phyloP scores from a whole-genome alignment of 2,888 invertebrate genomes.

The Pyrocoelia pectoralis region DNA sequence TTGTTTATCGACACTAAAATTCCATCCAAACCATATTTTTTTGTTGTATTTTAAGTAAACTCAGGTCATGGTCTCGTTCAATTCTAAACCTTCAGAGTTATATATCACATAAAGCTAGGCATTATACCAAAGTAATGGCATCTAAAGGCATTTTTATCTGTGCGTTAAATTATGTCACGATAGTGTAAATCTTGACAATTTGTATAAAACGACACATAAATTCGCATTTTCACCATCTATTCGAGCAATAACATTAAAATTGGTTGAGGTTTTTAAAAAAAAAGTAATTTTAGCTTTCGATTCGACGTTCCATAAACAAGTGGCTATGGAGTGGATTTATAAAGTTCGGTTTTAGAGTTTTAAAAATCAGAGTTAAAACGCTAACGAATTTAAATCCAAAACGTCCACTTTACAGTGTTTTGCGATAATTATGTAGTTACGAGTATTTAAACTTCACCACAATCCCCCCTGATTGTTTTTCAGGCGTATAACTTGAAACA shows the following conservation, averaged over 20 bases:
- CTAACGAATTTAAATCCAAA: too few species aligned
- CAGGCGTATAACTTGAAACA: too few species aligned
- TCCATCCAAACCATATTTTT: background rate
- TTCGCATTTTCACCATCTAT: background rate
- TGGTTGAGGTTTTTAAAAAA: background rate
- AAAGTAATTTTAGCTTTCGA: too few species aligned
- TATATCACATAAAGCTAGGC: slow-evolving; percentile 1
- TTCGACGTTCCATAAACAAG: too few species aligned
- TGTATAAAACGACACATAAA: slow-evolving; percentile 1
- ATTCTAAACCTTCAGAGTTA: background rate
- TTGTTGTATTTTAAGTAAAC: background rate
- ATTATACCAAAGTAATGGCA: background rate
- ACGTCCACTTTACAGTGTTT: too few species aligned
- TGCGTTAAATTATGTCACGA: background rate
- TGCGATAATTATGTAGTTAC: too few species aligned
- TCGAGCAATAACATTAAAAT: background rate
- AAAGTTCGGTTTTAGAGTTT: too few species aligned
- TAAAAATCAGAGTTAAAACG: too few species aligned
- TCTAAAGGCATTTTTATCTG: background rate
- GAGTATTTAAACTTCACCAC: too few species aligned
- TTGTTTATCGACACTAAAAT: too few species aligned
- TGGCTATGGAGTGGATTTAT: too few species aligned
- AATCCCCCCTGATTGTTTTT: too few species aligned
- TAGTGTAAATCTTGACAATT: slow-evolving; percentile 1
- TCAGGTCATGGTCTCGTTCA: background rate